A percentile compares a stretch with the other conserved stretches of the same genome.
These are phyloP conservation scores for Paralichthys olivaceus DNA, from an alignment of 2,113 vertebrate genomes.

Conservation along the genomic window DNA sequence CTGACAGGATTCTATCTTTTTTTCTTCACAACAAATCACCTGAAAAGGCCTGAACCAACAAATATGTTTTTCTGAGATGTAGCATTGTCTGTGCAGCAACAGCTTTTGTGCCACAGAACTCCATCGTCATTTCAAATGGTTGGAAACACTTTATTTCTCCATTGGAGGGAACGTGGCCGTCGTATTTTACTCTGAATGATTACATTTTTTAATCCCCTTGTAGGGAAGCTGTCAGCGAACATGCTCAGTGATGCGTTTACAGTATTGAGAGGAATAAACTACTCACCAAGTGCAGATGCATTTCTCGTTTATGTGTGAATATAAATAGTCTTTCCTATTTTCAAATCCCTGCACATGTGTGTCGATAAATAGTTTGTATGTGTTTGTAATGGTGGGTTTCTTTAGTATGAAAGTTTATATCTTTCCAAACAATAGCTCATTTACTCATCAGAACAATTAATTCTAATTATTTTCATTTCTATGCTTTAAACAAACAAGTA, in stretches of 20 bases:
- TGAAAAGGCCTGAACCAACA: conserved; percentile 1
- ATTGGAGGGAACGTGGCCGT: background rate
- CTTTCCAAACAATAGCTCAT: background rate
- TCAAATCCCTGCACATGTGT: too few species aligned
- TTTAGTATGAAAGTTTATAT: background rate
- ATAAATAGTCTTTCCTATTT: background rate
- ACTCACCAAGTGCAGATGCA: background rate
- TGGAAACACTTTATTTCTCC: background rate
- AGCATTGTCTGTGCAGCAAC: background rate
- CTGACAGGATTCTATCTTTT: background rate
- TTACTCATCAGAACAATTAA: too few species aligned
- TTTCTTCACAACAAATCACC: conserved; percentile 16
- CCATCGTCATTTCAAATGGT: background rate
- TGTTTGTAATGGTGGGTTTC: background rate
- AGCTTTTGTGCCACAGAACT: background rate
- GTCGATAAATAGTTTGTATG: background rate
- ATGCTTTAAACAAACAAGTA: too few species aligned
- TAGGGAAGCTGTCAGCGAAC: background rate
- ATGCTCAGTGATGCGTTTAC: conserved; percentile 7
- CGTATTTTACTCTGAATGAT: background rate
- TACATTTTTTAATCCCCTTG: background rate
- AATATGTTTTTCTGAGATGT: background rate
- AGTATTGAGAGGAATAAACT: conserved; percentile 6
- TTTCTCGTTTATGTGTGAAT: background rate
- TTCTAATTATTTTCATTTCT: too few species aligned